A percentile compares a stretch with the other conserved stretches of the same genome.
phyloP scores from a whole-genome alignment of 2,113 vertebrate species.

The Podarcis raffonei region DNA sequence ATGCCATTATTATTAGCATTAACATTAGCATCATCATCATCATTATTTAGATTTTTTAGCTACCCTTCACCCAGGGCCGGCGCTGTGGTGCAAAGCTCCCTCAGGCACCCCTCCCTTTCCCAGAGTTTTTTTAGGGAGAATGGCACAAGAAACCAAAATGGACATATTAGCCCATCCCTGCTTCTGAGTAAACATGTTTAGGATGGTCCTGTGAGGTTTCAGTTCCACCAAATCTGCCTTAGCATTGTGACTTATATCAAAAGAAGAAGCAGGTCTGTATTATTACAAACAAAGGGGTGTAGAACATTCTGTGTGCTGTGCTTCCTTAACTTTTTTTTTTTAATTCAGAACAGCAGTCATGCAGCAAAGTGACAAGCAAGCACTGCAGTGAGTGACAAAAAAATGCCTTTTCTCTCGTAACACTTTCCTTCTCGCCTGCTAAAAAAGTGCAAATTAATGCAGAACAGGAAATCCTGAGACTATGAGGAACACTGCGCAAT shows the following conservation, averaged over 20 bases:
- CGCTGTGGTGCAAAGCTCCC: no score
- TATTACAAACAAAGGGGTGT: not conserved
- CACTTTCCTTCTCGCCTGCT: constrained; percentile 68
- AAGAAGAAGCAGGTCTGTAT: not conserved
- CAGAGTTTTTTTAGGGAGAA: no score
- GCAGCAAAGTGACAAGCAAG: constrained; percentile 64
- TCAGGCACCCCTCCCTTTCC: no score
- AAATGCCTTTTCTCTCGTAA: constrained; percentile 46
- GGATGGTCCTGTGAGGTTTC: not conserved
- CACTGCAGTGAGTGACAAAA: constrained; percentile 37
- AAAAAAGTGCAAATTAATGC: constrained; percentile 69
- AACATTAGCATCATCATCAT: no score
- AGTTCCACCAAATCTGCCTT: not conserved
- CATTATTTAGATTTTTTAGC: no score
- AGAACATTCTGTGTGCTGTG: constrained; percentile 31
- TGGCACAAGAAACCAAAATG: no score
- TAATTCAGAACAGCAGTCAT: constrained; percentile 26
- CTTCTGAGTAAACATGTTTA: no score
- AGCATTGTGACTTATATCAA: not conserved
- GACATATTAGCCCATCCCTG: no score
- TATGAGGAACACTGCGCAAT: constrained; percentile 43
- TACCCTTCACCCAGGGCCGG: no score
- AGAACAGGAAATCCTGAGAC: constrained; percentile 58
- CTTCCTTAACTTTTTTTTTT: constrained; percentile 40
- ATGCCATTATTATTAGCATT: no score